A percentile compares a stretch with the other conserved stretches of the same genome.
Evolutionary conservation across 2,113 vertebrate species (phyloP).

Genomic region (Rutilus rutilus): DNA sequence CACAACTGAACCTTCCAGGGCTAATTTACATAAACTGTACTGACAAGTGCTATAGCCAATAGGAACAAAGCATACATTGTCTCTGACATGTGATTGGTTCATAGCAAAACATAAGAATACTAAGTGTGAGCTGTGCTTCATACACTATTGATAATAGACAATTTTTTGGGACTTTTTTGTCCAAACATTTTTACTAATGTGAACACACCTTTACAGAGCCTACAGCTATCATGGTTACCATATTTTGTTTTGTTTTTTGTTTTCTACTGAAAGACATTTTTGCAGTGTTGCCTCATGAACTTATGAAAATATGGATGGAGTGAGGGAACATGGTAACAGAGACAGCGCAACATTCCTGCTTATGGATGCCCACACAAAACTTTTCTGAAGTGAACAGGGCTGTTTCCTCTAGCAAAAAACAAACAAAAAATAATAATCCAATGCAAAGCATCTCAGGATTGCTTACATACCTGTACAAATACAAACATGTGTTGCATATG

Average conservation of each 20-base stretch:
- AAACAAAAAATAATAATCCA: background rate
- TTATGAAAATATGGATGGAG: background rate
- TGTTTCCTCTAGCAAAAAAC: background rate
- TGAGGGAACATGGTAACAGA: constrained; percentile 52
- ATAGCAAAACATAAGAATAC: too few species aligned
- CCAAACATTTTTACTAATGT: background rate
- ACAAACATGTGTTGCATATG: constrained; percentile 1
- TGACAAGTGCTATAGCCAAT: too few species aligned
- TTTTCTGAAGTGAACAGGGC: too few species aligned
- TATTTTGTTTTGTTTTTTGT: too few species aligned
- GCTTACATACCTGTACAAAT: constrained; percentile 19
- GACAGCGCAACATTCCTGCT: constrained; percentile 65
- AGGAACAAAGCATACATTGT: too few species aligned
- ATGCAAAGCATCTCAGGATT: background rate
- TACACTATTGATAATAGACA: too few species aligned
- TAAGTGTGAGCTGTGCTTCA: too few species aligned
- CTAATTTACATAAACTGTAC: too few species aligned
- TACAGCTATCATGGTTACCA: background rate
- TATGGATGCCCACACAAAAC: constrained; percentile 43
- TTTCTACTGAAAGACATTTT: background rate
- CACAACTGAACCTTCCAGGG: too few species aligned
- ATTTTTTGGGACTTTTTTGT: too few species aligned
- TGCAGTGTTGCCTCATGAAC: constrained; percentile 54
- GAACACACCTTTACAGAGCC: background rate
- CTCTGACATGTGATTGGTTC: too few species aligned